Conservation (phyloP, 1,140 invertebrate species). For the Tyrophagus putrescentiae region DNA sequence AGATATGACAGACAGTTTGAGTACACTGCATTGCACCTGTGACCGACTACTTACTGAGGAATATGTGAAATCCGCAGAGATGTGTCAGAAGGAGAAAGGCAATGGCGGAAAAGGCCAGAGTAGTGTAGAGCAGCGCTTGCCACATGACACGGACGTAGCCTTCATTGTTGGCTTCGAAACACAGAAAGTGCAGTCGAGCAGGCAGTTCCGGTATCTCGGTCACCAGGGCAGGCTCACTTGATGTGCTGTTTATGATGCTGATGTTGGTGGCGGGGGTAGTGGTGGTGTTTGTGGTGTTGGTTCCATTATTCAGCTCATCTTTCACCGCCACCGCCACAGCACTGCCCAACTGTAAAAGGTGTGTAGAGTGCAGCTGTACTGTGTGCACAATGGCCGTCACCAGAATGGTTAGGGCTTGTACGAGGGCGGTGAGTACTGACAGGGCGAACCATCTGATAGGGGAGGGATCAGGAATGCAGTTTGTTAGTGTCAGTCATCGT, state of each 20-base stretch:
- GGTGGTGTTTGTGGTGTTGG: too few species aligned
- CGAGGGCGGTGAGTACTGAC: slow-evolving; percentile 64
- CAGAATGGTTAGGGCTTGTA: slow-evolving; percentile 42
- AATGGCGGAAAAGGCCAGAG: slow-evolving; percentile 47
- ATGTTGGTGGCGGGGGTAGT: background rate
- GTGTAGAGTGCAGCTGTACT: too few species aligned
- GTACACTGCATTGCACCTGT: background rate
- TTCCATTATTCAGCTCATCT: too few species aligned
- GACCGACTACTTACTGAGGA: slow-evolving; percentile 44
- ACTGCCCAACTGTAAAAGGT: too few species aligned
- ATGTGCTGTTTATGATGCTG: background rate
- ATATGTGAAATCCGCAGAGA: slow-evolving; percentile 73
- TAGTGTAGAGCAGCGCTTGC: slow-evolving; percentile 31
- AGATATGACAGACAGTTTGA: slow-evolving; percentile 8
- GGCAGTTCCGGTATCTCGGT: slow-evolving; percentile 46
- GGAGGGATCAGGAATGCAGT: too few species aligned
- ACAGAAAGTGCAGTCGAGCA: background rate
- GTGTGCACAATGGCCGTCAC: slow-evolving; percentile 49
- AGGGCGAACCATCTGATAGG: slow-evolving; percentile 61
- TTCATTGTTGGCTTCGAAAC: background rate
- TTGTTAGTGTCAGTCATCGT: too few species aligned
- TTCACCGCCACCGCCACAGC: too few species aligned
- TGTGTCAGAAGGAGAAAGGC: slow-evolving; percentile 64
- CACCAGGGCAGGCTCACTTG: slow-evolving; percentile 25
- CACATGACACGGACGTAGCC: slow-evolving; percentile 27